Percentiles rank a stretch among this genome's conserved stretches.
phyloP scores from a whole-genome alignment of 2,888 invertebrate genomes.

The Acleris cristana region DNA sequence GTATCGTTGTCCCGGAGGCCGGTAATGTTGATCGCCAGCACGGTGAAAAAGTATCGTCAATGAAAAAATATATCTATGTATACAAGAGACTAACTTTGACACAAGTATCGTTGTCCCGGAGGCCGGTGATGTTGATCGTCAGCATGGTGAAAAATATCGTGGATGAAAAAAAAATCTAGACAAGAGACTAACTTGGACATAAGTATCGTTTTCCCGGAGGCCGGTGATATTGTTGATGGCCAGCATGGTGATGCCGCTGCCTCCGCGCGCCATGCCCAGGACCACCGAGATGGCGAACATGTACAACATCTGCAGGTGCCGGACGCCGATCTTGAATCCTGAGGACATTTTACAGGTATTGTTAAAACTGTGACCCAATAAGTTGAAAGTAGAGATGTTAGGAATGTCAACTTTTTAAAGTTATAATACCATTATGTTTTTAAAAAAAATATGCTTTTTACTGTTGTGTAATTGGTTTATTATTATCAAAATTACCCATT shows the following conservation, averaged over 20 bases:
- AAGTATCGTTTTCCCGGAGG: slow-evolving; percentile 51
- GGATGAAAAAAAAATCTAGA: background rate
- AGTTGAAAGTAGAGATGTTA: too few species aligned
- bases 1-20: slow-evolving; percentile 53
- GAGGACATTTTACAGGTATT: slow-evolving; percentile 2
- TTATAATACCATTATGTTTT: too few species aligned
- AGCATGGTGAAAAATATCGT: slow-evolving; percentile 67
- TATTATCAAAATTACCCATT: too few species aligned
- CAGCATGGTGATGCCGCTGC: slow-evolving; percentile 79
- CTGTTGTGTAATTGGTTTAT: too few species aligned
- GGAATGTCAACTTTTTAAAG: too few species aligned
- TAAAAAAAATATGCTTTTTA: too few species aligned
- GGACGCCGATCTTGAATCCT: slow-evolving; percentile 74
- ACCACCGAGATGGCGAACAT: slow-evolving; percentile 77
- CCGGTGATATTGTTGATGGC: slow-evolving; percentile 71
- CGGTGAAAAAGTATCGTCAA: slow-evolving; percentile 54
- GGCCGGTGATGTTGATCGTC: slow-evolving; percentile 67
- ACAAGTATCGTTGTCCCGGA: slow-evolving; percentile 53
- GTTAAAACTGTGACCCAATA: too few species aligned
- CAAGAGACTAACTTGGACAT: slow-evolving; percentile 59
- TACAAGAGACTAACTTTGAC: slow-evolving; percentile 57
- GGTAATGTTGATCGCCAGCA: slow-evolving; percentile 76
- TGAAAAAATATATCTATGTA: background rate
- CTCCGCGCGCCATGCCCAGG: slow-evolving; percentile 80
- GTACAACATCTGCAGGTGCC: slow-evolving; percentile 82